These are phyloP conservation scores for Masticophis lateralis DNA, from an alignment of 2,797 vertebrate genomes.

Conservation along the genomic window DNA sequence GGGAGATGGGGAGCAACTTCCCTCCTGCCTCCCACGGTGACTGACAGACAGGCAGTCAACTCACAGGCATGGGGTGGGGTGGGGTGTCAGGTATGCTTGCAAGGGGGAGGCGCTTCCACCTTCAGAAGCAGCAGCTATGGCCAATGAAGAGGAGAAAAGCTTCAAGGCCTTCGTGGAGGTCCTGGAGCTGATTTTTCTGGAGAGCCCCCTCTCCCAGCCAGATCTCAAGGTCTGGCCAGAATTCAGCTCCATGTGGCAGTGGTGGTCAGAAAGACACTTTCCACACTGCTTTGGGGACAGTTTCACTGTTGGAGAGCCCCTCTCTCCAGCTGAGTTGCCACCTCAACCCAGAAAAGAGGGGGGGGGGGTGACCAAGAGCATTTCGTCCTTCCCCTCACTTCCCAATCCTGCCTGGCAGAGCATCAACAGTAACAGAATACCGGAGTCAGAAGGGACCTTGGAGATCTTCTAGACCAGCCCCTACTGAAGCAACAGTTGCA, in stretches of 20 bases:
- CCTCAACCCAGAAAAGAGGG: neutral
- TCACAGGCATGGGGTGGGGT: neutral
- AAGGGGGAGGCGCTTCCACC: neutral
- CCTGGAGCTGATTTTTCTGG: neutral
- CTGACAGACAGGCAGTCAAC: neutral
- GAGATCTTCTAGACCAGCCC: too few species aligned
- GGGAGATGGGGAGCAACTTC: neutral
- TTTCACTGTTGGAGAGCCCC: neutral
- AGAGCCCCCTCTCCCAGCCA: neutral
- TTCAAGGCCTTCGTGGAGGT: neutral
- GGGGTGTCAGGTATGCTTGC: neutral
- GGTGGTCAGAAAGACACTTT: neutral
- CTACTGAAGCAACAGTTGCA: too few species aligned
- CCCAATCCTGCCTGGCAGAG: neutral
- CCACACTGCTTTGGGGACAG: neutral
- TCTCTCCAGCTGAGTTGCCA: neutral
- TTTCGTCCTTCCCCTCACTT: neutral
- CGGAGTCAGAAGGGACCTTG: too few species aligned
- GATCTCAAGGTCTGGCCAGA: neutral
- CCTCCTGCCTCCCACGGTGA: neutral
- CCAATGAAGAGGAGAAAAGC: neutral
- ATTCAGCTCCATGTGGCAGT: neutral
- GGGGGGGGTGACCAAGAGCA: neutral
- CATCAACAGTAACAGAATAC: too few species aligned
- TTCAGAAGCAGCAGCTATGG: neutral